Percentiles rank a stretch among this genome's conserved stretches.
phyloP scores from a whole-genome alignment of 2,888 invertebrate genomes.

The Watsonalla cultraria region DNA sequence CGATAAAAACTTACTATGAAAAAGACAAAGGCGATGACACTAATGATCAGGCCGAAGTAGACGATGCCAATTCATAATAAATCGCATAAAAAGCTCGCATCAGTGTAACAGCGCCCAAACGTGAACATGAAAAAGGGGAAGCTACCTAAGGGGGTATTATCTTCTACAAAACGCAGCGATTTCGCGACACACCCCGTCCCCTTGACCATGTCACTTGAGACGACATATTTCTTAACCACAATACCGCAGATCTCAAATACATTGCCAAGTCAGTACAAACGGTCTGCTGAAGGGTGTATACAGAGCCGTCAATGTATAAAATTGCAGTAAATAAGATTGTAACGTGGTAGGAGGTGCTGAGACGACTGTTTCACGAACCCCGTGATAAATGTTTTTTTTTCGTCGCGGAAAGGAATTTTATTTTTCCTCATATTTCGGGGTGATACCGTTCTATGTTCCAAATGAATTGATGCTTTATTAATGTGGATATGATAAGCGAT shows the following conservation, averaged over 20 bases:
- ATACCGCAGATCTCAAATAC: conserved; percentile 15
- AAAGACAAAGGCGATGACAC: too few relatives aligned
- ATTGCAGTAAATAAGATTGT: conserved; percentile 2
- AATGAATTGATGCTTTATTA: conserved; percentile 24
- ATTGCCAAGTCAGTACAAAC: conserved; percentile 16
- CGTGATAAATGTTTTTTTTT: conserved; percentile 29
- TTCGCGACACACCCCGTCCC: conserved; percentile 37
- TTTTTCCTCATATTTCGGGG: conserved; percentile 10
- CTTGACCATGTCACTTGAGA: conserved; percentile 10
- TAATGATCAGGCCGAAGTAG: too few relatives aligned
- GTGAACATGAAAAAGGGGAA: conserved; percentile 6
- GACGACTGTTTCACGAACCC: conserved; percentile 21
- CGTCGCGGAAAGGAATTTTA: conserved; percentile 15
- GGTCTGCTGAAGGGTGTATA: not conserved
- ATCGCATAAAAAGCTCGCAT: conserved; percentile 6
- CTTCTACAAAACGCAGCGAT: conserved; percentile 54
- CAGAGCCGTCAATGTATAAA: conserved; percentile 2
- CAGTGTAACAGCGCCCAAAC: conserved; percentile 20
- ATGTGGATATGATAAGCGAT: conserved; percentile 9
- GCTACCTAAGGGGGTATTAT: conserved; percentile 40
- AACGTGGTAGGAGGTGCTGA: conserved; percentile 16
- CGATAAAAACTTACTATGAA: too few relatives aligned
- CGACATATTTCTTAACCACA: conserved; percentile 10
- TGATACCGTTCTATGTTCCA: conserved; percentile 11
- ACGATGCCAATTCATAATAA: conserved; percentile 5